Evolutionary conservation across 2,888 invertebrate genomes (phyloP).

Genomic region (Zhuqinia jingwanae): DNA sequence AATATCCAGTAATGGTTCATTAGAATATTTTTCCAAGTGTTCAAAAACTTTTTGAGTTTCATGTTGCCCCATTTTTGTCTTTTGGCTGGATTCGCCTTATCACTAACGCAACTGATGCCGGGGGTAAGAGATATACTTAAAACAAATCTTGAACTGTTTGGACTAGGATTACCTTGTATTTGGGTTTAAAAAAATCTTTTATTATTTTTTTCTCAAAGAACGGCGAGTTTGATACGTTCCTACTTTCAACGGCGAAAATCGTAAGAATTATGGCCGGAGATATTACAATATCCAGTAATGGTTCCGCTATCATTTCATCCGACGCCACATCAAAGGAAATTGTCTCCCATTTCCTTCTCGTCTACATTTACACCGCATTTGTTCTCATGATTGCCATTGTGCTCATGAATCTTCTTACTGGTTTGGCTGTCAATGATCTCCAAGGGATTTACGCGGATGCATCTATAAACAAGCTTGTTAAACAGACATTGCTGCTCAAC

Average conservation of each 20-base stretch:
- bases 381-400: conserved; percentile 37
- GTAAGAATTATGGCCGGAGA: conserved; percentile 56
- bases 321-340: neutral
- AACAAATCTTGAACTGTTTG: no score
- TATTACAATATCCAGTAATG: neutral
- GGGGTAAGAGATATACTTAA: no score
- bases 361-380: conserved; percentile 41
- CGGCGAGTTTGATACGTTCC: neutral
- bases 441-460: conserved; percentile 41
- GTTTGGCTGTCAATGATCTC: conserved; percentile 49
- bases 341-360: neutral
- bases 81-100: conserved; percentile 89
- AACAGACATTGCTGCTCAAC: conserved; percentile 43
- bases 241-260: neutral
- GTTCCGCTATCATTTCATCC: no score
- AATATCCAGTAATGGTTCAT: neutral
- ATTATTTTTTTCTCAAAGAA: no score
- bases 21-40: conserved; percentile 55
- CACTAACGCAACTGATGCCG: conserved; percentile 79
- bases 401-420: conserved; percentile 44
- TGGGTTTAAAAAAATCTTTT: no score
- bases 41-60: conserved; percentile 92
- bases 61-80: conserved; percentile 90
- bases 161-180: no score
- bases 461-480: neutral